These are phyloP conservation scores for Dastarcus helophoroides DNA, from an alignment of 2,888 invertebrate species.

Conservation along the genomic window DNA sequence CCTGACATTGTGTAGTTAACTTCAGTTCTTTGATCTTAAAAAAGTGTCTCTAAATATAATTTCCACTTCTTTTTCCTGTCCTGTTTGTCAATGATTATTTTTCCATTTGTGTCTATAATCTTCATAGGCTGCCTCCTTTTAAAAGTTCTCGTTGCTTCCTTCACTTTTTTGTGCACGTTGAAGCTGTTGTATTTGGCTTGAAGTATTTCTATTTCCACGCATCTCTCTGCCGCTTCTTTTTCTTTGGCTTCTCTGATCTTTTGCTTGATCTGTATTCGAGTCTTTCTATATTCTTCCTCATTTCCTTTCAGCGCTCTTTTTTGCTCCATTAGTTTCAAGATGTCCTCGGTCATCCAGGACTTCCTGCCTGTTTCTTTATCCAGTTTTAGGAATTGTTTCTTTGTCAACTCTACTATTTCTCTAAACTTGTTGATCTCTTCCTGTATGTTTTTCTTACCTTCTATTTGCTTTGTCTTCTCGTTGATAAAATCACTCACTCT, in stretches of 20 bases:
- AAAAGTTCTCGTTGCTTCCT: conserved; percentile 3
- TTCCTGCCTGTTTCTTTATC: no score
- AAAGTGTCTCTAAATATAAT: conserved; percentile 5
- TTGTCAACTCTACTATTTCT: no score
- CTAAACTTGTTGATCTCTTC: no score
- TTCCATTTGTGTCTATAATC: conserved; percentile 6
- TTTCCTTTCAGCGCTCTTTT: no score
- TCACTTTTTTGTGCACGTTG: conserved; percentile 6
- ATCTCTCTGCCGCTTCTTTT: conserved; percentile 2
- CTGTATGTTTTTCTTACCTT: no score
- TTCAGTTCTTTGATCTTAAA: conserved; percentile 5
- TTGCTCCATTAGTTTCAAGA: no score
- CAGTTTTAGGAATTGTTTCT: no score
- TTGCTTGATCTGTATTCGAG: no score
- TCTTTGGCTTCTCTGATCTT: conserved; percentile 5
- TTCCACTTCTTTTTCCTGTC: conserved; percentile 4
- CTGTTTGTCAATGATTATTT: conserved; percentile 5
- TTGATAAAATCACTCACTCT: no score
- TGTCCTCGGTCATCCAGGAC: no score
- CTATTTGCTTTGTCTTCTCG: no score
- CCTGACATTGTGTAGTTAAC: conserved; percentile 4
- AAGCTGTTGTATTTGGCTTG: conserved; percentile 3
- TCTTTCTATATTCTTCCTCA: no score
- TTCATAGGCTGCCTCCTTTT: conserved; percentile 5
- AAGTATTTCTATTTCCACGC: conserved; percentile 4